Evolutionary conservation across 1,140 invertebrate genomes (phyloP), one percentile per base, ranked within the genome.

Genomic region (Cataglyphis hispanica): DNA sequence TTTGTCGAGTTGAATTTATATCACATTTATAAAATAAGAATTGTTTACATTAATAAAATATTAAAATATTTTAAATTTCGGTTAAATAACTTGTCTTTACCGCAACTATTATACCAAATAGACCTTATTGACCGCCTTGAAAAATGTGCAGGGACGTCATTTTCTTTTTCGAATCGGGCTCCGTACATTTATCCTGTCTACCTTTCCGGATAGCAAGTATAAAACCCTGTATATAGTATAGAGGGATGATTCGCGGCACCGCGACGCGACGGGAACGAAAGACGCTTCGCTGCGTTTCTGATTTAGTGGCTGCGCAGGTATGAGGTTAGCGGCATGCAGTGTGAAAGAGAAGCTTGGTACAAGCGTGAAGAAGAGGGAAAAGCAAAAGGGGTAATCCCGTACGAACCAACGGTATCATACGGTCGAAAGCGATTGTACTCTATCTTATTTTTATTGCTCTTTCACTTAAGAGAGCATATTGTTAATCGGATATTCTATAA

Each of bases 221-320:
- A 70, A 40, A 81, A 81, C 19, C 50, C 50, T 70, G 43, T 74
- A 37, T 70, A 70, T 74, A 37, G 67, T 83, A 74, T 60, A 72
- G 78, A 74, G 67, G 85, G 84, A 86, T 87, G 84, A 92, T 91
- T 87, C 86, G 70, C 84, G 84, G 84, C 43, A 81, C 56, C 67
- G 37, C 78, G 67, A 67, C 61, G 77, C 77, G 64, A 60, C 50
- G 78, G 78, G 84, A 81, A 86, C 74, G 88, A 90, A 80, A 88
- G 91, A 93, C 89, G 92, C 92, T 93, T 89, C 87, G 91, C 90
- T 93, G 92, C 91, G 78, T 90, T 92, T 92, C 89, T 93, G 92
- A 93, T 93, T 93, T 93, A 93, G 83, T 87, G 84, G 85, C 90
- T 85, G 78, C 85, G 66, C 72, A 84, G 90, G 81, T 88, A 87